Percentiles rank a stretch among this genome's conserved stretches.
Evolutionary conservation across 2,888 invertebrate genomes (phyloP).

Genomic region (Thymelicus sylvestris): DNA sequence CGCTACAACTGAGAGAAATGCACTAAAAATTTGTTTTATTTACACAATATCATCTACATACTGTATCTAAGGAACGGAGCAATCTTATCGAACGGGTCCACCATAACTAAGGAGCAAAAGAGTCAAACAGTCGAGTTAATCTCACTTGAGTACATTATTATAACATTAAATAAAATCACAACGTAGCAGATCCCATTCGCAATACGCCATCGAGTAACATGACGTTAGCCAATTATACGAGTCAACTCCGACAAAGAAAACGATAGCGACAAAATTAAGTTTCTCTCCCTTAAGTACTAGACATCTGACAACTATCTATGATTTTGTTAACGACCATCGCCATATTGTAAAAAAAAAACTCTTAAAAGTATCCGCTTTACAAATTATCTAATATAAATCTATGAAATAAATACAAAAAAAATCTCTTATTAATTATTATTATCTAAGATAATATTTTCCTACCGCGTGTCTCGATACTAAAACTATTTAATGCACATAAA

Average conservation of each 20-base stretch:
- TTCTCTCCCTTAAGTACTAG: constrained; percentile 77
- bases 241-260: constrained; percentile 45
- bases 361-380: constrained; percentile 80
- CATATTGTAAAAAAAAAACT: constrained; percentile 76
- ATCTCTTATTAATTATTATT: constrained; percentile 62
- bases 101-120: constrained; percentile 63
- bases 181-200: constrained; percentile 76
- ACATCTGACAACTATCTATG: constrained; percentile 65
- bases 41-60: constrained; percentile 60
- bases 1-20: constrained; percentile 73
- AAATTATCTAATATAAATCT: constrained; percentile 84
- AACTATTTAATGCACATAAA: constrained; percentile 79
- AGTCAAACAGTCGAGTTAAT: constrained; percentile 69
- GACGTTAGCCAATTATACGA: not conserved
- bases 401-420: constrained; percentile 84
- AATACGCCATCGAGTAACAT: constrained; percentile 39
- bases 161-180: constrained; percentile 69
- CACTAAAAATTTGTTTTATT: constrained; percentile 71
- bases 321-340: constrained; percentile 77
- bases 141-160: constrained; percentile 74
- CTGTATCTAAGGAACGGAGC: constrained; percentile 61
- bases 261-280: constrained; percentile 68
- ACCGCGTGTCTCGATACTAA: constrained; percentile 82
- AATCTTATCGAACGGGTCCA: constrained; percentile 57
- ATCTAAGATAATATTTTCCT: constrained; percentile 82